Percentiles rank a stretch among this genome's conserved stretches.
Conservation (phyloP, 2,888 invertebrate genomes). For the Pterostichus niger region DNA sequence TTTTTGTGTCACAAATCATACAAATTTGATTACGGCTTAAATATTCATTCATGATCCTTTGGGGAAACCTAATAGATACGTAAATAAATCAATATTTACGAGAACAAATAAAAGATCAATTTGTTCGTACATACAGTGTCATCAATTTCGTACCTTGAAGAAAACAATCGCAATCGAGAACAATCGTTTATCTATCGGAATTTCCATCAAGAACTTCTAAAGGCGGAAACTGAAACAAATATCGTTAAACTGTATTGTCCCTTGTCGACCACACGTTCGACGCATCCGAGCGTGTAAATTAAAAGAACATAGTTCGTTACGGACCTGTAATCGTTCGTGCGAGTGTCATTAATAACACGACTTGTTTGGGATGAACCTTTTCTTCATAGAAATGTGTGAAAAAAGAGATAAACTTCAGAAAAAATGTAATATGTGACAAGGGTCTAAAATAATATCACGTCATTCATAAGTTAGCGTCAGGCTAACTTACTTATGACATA, state of each 20-base stretch:
- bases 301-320: slow-evolving; percentile 50
- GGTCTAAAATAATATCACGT: slow-evolving; percentile 14
- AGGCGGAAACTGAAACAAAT: slow-evolving; percentile 21
- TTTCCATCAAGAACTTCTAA: slow-evolving; percentile 23
- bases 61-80: too few species aligned
- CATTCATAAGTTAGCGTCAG: background rate
- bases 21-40: too few species aligned
- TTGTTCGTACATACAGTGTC: background rate
- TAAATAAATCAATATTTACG: background rate
- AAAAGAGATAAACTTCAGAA: slow-evolving; percentile 46
- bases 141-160: slow-evolving; percentile 2
- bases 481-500: background rate
- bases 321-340: slow-evolving; percentile 29
- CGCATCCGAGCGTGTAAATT: slow-evolving; percentile 24
- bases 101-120: background rate
- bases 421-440: slow-evolving; percentile 46
- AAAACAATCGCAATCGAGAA: slow-evolving; percentile 33
- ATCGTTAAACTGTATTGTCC: slow-evolving; percentile 39
- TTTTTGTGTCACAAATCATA: too few species aligned
- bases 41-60: background rate
- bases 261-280: slow-evolving; percentile 8
- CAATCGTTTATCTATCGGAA: slow-evolving; percentile 31
- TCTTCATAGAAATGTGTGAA: slow-evolving; percentile 39
- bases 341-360: slow-evolving; percentile 42
- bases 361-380: slow-evolving; percentile 12